phyloP scores from a whole-genome alignment of 2,797 vertebrate species.

The Hypotaenidia okinawae region DNA sequence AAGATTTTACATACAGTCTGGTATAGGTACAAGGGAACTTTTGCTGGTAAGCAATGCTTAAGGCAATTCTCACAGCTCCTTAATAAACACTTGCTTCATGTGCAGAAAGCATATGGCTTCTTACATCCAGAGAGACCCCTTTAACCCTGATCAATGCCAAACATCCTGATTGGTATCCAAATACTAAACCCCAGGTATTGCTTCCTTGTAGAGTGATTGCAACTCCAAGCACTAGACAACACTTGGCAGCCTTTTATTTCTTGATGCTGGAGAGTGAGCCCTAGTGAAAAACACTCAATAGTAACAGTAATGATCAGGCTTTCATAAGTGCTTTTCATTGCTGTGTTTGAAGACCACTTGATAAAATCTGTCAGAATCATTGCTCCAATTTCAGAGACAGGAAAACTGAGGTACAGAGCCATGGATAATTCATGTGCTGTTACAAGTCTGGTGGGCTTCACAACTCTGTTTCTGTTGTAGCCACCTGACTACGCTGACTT shows the following conservation, averaged over 20 bases:
- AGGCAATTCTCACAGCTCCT: neutral
- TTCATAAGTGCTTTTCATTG: neutral
- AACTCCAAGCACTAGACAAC: neutral
- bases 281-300: neutral
- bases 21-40: neutral
- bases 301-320: neutral
- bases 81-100: neutral
- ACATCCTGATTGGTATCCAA: neutral
- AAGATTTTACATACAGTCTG: neutral
- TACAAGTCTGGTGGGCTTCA: neutral
- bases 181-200: neutral
- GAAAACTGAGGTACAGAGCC: neutral
- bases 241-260: neutral
- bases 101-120: neutral
- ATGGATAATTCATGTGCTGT: neutral
- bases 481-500: neutral
- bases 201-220: neutral
- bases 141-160: neutral
- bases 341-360: neutral
- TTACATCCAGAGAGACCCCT: neutral
- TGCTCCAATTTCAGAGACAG: neutral
- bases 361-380: neutral
- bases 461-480: neutral
- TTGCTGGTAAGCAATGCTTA: neutral
- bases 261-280: neutral